Base-by-base conservation (phyloP, 2,113 vertebrate genomes). In the Microcebus ravelobensis region DNA sequence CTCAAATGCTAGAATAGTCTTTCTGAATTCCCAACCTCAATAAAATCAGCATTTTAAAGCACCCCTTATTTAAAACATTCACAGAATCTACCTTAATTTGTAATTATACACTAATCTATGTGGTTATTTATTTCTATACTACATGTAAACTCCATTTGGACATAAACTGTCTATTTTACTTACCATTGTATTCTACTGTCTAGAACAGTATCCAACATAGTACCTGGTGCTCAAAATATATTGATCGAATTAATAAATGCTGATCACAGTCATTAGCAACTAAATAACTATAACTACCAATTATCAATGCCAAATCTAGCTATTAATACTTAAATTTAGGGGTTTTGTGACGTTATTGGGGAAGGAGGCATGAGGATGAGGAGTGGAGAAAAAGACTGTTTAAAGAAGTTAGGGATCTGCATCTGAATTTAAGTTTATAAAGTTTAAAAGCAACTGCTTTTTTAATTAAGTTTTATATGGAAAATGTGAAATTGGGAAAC, bases 401-500 rank as follows among this genome's bases (percentile, higher is more conserved):
- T 39, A 81, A 80, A 90, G 34, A 85, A 15, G n/a, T 57, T 80
- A 86, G 57, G 7, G 18, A 80, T 90, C 71, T 80, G 8, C 85
- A 45, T 73, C 52, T 90, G 67, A 91, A 73, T 87, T 81, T 81
- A 74, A 81, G 80, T 42, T 87, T 92, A 89, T 13, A 20, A 90
- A 87, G 15, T 2, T 74, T 31, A 65, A 57, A 93, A 92, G 55
- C 34, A 42, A 80, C 6, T 76, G 3, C 13, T 74, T 82, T 76
- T n/a, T 59, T 11, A 68, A 68, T 50, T 71, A 96, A 81, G 7
- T 81, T 96, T 74, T 87, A 90, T 48, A 59, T 14, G 70, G 45
- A 70, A 71, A 85, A 79, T 18, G 11, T 93, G 10, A 23, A 94
- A 76, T n/a, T 94, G 34, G 59, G 17, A 87, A 87, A 50, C 50